These are phyloP conservation scores for Chalcis sispes DNA, from an alignment of 2,888 invertebrate genomes.

Conservation along the genomic window DNA sequence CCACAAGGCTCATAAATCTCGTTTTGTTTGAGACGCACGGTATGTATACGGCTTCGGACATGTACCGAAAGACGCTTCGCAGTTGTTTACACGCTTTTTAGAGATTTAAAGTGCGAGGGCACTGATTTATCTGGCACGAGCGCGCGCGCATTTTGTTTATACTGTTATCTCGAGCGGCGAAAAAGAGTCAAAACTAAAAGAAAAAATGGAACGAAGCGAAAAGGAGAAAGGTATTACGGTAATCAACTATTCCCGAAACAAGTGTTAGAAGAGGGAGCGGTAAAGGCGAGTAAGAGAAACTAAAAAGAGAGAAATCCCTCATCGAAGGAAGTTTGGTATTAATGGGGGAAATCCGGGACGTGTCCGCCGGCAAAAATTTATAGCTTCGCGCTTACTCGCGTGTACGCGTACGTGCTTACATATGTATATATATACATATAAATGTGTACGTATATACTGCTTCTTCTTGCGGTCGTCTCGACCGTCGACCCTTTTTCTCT, in stretches of 20 bases:
- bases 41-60: constrained; percentile 14
- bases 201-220: neutral
- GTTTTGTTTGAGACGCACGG: constrained; percentile 1
- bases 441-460: too few relatives aligned
- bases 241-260: constrained; percentile 58
- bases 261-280: constrained; percentile 47
- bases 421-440: too few relatives aligned
- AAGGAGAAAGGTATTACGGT: constrained; percentile 40
- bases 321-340: constrained; percentile 66
- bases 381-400: constrained; percentile 52
- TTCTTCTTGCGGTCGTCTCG: constrained; percentile 41
- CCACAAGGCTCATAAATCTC: constrained; percentile 28
- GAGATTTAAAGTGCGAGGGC: constrained; percentile 44
- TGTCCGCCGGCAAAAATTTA: constrained; percentile 65
- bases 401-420: constrained; percentile 4
- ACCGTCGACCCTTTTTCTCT: constrained; percentile 37
- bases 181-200: neutral
- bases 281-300: constrained; percentile 33
- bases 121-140: constrained; percentile 50
- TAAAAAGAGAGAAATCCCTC: constrained; percentile 59
- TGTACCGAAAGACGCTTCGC: constrained; percentile 36
- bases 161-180: constrained; percentile 7
- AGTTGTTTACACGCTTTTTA: constrained; percentile 36
- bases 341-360: constrained; percentile 69
- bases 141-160: constrained; percentile 50